phyloP scores from a whole-genome alignment of 1,140 invertebrate genomes.

The Apis florea region DNA sequence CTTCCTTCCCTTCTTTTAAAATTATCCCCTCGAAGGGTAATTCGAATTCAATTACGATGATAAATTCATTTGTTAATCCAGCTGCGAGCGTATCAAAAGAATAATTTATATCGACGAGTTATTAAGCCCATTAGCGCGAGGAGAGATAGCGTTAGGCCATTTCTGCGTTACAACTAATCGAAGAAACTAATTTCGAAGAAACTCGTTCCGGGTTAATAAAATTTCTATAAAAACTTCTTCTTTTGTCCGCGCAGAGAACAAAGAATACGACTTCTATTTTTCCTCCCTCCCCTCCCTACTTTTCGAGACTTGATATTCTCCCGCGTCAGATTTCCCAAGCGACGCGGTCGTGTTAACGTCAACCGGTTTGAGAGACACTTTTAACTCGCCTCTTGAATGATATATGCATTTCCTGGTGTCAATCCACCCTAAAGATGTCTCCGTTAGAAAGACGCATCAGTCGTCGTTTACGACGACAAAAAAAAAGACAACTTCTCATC shows the following conservation, averaged over 20 bases:
- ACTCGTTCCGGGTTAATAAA: too few relatives aligned
- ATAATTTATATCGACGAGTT: neutral
- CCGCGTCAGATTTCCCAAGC: neutral
- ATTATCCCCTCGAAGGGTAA: neutral
- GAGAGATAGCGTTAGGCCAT: neutral
- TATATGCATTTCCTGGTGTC: constrained; percentile 3
- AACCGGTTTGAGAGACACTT: neutral
- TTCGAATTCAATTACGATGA: neutral
- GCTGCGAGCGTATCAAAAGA: neutral
- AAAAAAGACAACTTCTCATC: too few relatives aligned
- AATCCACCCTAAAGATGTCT: neutral
- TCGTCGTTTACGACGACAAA: too few relatives aligned
- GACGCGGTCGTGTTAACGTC: neutral
- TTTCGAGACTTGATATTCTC: neutral
- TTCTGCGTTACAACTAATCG: neutral
- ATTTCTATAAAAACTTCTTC: too few relatives aligned
- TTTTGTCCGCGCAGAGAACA: too few relatives aligned
- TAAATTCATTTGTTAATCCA: neutral
- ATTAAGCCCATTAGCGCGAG: neutral
- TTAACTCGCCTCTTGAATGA: constrained; percentile 6
- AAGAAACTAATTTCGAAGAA: neutral
- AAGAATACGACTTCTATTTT: too few relatives aligned
- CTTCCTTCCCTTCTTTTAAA: neutral
- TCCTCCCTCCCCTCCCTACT: neutral
- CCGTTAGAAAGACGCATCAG: too few relatives aligned